A percentile compares a stretch with the other conserved stretches of the same genome.
Evolutionary conservation across 2,113 vertebrate species (phyloP).

Genomic region (Pachypanchax playfairii): DNA sequence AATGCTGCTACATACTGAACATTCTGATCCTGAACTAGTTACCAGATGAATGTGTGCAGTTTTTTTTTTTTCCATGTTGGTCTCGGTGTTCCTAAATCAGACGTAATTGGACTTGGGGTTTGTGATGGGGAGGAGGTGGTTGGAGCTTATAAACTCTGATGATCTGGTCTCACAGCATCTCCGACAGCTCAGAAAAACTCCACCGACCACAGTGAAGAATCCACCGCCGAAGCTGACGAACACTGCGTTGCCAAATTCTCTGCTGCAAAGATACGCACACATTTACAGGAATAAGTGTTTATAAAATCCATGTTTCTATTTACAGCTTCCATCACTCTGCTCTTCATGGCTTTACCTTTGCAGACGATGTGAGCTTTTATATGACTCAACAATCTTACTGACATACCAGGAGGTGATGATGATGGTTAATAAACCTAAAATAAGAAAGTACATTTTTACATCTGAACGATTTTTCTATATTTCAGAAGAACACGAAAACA

Average conservation of each 20-base stretch:
- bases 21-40: not conserved
- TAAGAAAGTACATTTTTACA: not conserved
- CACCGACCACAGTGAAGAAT: constrained; percentile 84
- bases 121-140: constrained; percentile 71
- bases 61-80: constrained; percentile 1
- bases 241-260: constrained; percentile 90
- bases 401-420: constrained; percentile 89
- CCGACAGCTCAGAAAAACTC: constrained; percentile 84
- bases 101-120: constrained; percentile 86
- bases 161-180: constrained; percentile 75
- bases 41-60: not conserved
- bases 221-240: constrained; percentile 89
- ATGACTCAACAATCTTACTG: constrained; percentile 71
- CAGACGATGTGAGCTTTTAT: constrained; percentile 8
- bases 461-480: too few relatives aligned
- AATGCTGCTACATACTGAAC: not conserved
- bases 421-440: constrained; percentile 83
- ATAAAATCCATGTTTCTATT: not conserved
- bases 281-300: constrained; percentile 1
- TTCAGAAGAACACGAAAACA: too few relatives aligned
- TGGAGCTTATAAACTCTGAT: constrained; percentile 59
- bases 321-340: not conserved
- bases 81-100: constrained; percentile 53
- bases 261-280: constrained; percentile 44
- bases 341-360: constrained; percentile 30